Evolutionary conservation across 2,888 invertebrate genomes (phyloP), one percentile per base, ranked within the genome.

Genomic region (Parapristionchus giblindavisi): DNA sequence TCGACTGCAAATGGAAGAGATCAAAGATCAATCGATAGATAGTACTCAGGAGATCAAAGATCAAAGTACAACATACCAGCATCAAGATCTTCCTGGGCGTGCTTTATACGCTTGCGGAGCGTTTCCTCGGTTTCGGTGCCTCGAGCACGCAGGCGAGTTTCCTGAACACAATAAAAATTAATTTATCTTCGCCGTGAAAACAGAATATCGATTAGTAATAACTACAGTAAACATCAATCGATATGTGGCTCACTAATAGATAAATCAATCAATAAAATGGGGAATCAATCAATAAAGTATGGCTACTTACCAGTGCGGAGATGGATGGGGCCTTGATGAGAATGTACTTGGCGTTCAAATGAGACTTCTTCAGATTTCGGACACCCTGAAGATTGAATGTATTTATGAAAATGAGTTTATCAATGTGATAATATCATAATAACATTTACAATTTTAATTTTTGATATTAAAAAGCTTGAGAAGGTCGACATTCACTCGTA

Each of bases 71-170:
- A n/a, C n/a, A n/a, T n/a, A n/a, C n/a, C n/a, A n/a, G n/a, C n/a
- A n/a, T n/a, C n/a, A 73, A 98, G 92, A 90, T 98, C 98, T 76
- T 91, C 90, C 82, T 91, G 89, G 0, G 96, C 96, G 51, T 92
- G 92, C 27, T 92, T 90, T 60, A 99, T 90, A 79, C 99, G 91
- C 83, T 92, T 92, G 78, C 91, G 89, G 65, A 99, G 89, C 75
- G 93, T 92, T 71, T 96, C 95, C 83, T 94, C 94, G 1, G 93
- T 93, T 90, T 99, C 99, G 0, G 97, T 96, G 77, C 94, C 93
- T 75, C 99, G 92, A 2, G 90, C 91, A 27, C 92, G 81, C 36
- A 91, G 85, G 43, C 91, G 85, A 76, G 88, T 74, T 80, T 89
- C 89, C 89, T 85, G 66, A 48, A n/a, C n/a, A n/a, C n/a, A n/a